phyloP scores from a whole-genome alignment of 2,888 invertebrate species.

The Xestia c-nigrum region DNA sequence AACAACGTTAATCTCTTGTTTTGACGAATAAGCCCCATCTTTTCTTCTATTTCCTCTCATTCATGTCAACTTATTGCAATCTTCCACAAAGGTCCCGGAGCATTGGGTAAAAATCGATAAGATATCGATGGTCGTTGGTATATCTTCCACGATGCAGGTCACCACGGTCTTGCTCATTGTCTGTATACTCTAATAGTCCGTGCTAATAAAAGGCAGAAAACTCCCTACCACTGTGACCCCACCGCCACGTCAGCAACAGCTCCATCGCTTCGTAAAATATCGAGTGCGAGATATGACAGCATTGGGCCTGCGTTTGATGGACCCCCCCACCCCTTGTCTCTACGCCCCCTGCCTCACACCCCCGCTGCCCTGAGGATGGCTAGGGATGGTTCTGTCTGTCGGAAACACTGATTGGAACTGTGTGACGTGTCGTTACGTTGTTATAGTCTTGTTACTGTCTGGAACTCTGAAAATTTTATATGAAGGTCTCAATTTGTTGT shows the following conservation, averaged over 20 bases:
- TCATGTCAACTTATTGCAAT: neutral
- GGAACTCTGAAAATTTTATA: neutral
- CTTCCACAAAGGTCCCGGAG: neutral
- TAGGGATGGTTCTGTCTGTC: slow-evolving; percentile 35
- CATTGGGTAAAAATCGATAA: neutral
- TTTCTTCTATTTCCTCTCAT: neutral
- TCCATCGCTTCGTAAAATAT: slow-evolving; percentile 66
- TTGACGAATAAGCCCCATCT: neutral
- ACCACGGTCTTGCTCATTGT: neutral
- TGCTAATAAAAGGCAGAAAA: neutral
- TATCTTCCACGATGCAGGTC: too few species aligned
- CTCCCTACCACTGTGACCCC: slow-evolving; percentile 24
- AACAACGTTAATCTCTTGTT: neutral
- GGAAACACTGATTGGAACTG: slow-evolving; percentile 45
- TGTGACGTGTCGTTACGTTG: slow-evolving; percentile 21
- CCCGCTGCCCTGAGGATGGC: slow-evolving; percentile 4
- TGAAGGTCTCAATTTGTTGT: neutral
- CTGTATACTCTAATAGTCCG: neutral
- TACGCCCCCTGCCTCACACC: slow-evolving; percentile 3
- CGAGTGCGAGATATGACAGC: slow-evolving; percentile 68
- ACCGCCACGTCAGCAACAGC: slow-evolving; percentile 58
- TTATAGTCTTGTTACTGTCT: slow-evolving; percentile 8
- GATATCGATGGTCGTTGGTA: neutral
- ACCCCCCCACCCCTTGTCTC: slow-evolving; percentile 27
- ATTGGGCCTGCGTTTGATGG: slow-evolving; percentile 69